Evolutionary conservation across 2,888 invertebrate species (phyloP).

Genomic region (Trichogramma dendrolimi): DNA sequence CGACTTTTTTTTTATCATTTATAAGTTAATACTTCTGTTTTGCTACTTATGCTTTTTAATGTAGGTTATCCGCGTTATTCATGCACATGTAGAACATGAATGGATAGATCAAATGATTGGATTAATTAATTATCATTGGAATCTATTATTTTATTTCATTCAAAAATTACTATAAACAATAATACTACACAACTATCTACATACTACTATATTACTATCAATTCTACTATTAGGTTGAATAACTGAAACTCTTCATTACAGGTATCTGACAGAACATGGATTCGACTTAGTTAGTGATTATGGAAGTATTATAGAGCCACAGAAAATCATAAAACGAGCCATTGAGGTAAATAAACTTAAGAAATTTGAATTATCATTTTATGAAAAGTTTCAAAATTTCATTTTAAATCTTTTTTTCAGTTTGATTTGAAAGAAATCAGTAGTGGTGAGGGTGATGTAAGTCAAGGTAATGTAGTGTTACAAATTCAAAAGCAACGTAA

Average conservation of each 20-base stretch:
- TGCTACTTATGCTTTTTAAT: too few relatives aligned
- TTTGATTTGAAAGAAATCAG: constrained; percentile 78
- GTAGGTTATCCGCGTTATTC: too few relatives aligned
- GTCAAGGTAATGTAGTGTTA: constrained; percentile 60
- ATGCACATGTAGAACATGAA: too few relatives aligned
- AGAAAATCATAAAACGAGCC: constrained; percentile 63
- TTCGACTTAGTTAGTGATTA: constrained; percentile 64
- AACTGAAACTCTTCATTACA: constrained; percentile 38
- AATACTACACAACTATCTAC: too few relatives aligned
- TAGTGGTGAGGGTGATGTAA: constrained; percentile 53
- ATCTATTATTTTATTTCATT: too few relatives aligned
- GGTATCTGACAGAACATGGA: constrained; percentile 72
- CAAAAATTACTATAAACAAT: too few relatives aligned
- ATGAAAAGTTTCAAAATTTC: constrained; percentile 7
- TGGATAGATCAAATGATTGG: too few relatives aligned
- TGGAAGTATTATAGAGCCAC: constrained; percentile 61
- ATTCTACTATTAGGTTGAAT: neutral
- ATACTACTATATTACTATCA: too few relatives aligned
- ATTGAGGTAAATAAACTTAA: constrained; percentile 62
- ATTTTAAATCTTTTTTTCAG: constrained; percentile 51
- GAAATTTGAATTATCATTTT: neutral
- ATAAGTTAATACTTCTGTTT: too few relatives aligned
- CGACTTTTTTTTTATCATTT: too few relatives aligned
- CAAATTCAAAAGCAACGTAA: constrained; percentile 87
- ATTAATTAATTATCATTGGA: too few relatives aligned